A percentile compares a stretch with the other conserved stretches of the same genome.
These are phyloP conservation scores for Lepidocyrtoides sp. DNA, from an alignment of 2,888 invertebrate species.

Conservation along the genomic window DNA sequence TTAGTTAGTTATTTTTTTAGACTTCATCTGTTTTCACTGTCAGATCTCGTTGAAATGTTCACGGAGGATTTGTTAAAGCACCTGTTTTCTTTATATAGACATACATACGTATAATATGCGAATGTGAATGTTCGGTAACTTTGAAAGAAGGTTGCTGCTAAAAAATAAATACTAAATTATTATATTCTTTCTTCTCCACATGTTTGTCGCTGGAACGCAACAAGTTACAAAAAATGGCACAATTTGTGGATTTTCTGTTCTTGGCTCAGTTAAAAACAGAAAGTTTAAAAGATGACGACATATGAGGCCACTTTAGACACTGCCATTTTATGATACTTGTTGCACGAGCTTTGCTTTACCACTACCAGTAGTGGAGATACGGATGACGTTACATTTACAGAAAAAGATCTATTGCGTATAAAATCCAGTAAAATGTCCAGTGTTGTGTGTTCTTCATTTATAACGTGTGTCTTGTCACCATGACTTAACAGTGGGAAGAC, in stretches of 20 bases:
- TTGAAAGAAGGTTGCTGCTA: not conserved
- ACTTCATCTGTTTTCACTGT: no score
- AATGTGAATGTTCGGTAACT: no score
- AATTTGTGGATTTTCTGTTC: slow-evolving; percentile 7
- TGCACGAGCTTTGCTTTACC: not conserved
- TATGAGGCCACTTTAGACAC: not conserved
- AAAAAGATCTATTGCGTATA: not conserved
- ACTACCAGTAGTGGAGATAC: not conserved
- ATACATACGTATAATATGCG: no score
- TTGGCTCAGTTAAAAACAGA: slow-evolving; percentile 48
- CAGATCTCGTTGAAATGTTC: no score
- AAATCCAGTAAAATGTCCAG: not conserved
- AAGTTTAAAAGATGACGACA: not conserved
- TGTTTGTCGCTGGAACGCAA: not conserved
- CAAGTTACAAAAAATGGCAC: slow-evolving; percentile 22
- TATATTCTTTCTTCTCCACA: not conserved
- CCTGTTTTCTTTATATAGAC: no score
- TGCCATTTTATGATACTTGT: not conserved
- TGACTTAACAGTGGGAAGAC: no score
- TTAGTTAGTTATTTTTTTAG: no score
- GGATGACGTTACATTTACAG: not conserved
- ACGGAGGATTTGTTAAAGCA: no score
- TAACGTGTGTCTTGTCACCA: not conserved
- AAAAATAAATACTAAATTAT: no score
- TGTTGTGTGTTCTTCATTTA: no score